Evolutionary conservation across 1,140 invertebrate genomes (phyloP).

Genomic region (Diorhabda elongata): DNA sequence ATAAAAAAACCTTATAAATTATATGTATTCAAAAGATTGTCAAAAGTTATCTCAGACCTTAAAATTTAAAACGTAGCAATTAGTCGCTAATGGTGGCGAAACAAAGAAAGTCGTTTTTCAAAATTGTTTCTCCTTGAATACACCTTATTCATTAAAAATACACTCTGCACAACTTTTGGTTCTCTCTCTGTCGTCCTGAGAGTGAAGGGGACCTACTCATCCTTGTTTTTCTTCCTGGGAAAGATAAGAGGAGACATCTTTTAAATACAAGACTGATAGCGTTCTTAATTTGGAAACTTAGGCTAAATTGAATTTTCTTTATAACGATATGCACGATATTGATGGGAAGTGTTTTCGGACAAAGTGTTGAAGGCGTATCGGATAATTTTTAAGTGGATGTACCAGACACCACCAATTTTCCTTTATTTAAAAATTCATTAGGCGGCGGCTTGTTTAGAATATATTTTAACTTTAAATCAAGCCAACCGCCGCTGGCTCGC

Average conservation of each 20-base stretch:
- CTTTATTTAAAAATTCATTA: constrained; percentile 1
- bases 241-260: constrained; percentile 36
- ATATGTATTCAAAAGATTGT: constrained; percentile 39
- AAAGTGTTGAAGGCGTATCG: constrained; percentile 1
- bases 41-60: constrained; percentile 37
- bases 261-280: constrained; percentile 44
- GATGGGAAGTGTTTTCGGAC: not conserved
- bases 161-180: constrained; percentile 14
- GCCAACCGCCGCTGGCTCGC: no score
- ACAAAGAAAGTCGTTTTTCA: constrained; percentile 48
- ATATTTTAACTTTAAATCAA: no score
- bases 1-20: constrained; percentile 38
- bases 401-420: not conserved
- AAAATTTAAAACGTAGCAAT: constrained; percentile 47
- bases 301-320: constrained; percentile 42
- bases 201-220: not conserved
- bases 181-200: constrained; percentile 17
- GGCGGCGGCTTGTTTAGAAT: no score
- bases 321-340: constrained; percentile 8
- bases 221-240: constrained; percentile 20
- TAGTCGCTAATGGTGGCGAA: constrained; percentile 43
- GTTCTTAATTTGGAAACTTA: constrained; percentile 41
- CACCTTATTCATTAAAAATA: constrained; percentile 31
- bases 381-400: not conserved
- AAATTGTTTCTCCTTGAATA: constrained; percentile 40